Conservation (phyloP, 1,140 invertebrate genomes). For the Conopomorpha cramerella region DNA sequence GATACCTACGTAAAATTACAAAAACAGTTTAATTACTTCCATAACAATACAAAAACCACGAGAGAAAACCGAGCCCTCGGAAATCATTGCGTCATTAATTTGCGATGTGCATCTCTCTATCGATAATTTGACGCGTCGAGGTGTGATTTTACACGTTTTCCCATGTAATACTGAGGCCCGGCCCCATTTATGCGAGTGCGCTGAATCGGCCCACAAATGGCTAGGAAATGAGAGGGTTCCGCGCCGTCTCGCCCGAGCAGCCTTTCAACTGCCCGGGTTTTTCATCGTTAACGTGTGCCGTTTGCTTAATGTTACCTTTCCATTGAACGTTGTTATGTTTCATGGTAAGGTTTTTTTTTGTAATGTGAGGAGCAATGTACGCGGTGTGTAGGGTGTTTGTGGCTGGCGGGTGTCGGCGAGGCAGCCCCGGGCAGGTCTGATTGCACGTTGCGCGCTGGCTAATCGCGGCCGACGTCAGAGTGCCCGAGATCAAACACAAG, state of each 20-base stretch:
- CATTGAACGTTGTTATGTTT: constrained; percentile 12
- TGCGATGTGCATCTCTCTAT: too few relatives aligned
- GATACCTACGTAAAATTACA: too few relatives aligned
- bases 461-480: constrained; percentile 55
- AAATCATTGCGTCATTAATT: too few relatives aligned
- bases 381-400: not conserved
- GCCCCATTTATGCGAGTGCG: too few relatives aligned
- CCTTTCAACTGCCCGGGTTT: constrained; percentile 26
- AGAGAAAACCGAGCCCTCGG: too few relatives aligned
- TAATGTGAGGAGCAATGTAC: constrained; percentile 22
- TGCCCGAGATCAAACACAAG: constrained; percentile 61
- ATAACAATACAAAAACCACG: too few relatives aligned
- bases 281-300: constrained; percentile 10
- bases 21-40: too few relatives aligned
- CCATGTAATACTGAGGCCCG: too few relatives aligned
- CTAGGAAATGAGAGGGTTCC: constrained; percentile 58
- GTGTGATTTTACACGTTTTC: too few relatives aligned
- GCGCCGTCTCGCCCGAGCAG: too few relatives aligned
- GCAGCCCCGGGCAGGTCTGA: constrained; percentile 52
- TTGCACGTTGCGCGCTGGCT: constrained; percentile 57
- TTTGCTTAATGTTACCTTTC: constrained; percentile 5
- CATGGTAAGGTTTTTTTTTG: too few relatives aligned
- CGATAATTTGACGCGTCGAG: too few relatives aligned
- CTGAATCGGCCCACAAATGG: constrained; percentile 58
- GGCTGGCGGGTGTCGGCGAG: constrained; percentile 13